These are phyloP conservation scores for Meiosimyza platycephala DNA, from an alignment of 2,888 invertebrate species.

Conservation along the genomic window DNA sequence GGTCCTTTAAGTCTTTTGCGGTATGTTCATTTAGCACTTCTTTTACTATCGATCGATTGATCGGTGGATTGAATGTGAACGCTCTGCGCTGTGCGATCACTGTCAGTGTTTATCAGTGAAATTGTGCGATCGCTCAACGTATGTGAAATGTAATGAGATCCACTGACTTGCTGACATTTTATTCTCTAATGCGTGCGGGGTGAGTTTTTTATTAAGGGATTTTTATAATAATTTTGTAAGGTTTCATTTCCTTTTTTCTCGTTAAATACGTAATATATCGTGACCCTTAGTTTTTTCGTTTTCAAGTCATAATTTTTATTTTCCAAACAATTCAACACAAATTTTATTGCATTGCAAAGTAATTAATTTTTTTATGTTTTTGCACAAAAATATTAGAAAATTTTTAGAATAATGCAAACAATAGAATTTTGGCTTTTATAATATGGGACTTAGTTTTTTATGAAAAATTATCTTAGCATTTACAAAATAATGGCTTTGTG, in stretches of 20 bases:
- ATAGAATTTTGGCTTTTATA: too few species aligned
- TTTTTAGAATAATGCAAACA: background rate
- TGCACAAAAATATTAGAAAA: slow-evolving; percentile 52
- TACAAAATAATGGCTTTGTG: too few species aligned
- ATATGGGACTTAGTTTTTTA: too few species aligned
- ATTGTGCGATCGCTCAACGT: background rate
- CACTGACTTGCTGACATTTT: slow-evolving; percentile 18
- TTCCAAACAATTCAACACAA: slow-evolving; percentile 58
- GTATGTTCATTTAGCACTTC: slow-evolving; percentile 49
- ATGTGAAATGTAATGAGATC: slow-evolving; percentile 8
- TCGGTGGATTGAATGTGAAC: slow-evolving; percentile 35
- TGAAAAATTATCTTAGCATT: too few species aligned
- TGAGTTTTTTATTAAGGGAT: background rate
- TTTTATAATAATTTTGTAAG: slow-evolving; percentile 47
- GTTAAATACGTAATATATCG: background rate
- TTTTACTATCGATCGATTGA: slow-evolving; percentile 52
- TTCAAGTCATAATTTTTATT: slow-evolving; percentile 47
- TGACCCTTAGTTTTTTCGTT: background rate
- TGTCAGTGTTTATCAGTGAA: slow-evolving; percentile 45
- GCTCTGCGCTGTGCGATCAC: slow-evolving; percentile 29
- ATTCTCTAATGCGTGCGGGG: slow-evolving; percentile 1
- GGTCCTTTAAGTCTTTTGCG: slow-evolving; percentile 51
- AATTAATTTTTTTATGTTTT: slow-evolving; percentile 63
- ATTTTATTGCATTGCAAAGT: slow-evolving; percentile 55
- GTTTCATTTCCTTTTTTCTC: slow-evolving; percentile 43